Base-by-base conservation (phyloP, 2,113 vertebrate genomes). In the Ptilonorhynchus violaceus region DNA sequence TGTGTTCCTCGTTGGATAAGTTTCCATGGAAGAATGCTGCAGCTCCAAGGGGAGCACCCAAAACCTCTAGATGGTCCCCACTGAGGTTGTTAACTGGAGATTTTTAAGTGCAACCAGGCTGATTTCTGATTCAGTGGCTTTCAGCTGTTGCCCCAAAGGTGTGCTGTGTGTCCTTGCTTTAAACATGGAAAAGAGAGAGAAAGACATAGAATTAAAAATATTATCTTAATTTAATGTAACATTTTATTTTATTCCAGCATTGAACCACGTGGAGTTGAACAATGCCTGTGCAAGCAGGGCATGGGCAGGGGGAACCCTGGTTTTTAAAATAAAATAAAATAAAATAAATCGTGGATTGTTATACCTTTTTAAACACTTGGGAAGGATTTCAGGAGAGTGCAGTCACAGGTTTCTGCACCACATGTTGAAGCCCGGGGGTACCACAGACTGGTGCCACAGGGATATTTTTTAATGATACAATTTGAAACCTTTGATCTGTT, bases 381-480 rank as follows among this genome's bases (percentile, higher is more conserved):
- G 58, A n/a, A 56, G 60, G 23, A 50, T 76, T 93, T 62, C 68
- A 41, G 73, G 49, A 27, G 53, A 11, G 8, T 0, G 5, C 4
- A 72, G 19, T 7, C 2, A 0, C n/a, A 33, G 12, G 41, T 50
- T 82, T 31, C 79, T 62, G 24, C 22, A 6, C 15, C 35, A 33
- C 12, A 1, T 2, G 4, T 14, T 28, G n/a, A 37, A 67, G 47
- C 50, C 39, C 42, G 39, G n/a, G 37, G 13, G 15, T 60, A 56
- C 27, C 39, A n/a, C 7, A 9, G 23, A 24, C 6, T 0, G 0
- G 19, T 30, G 78, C 35, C 25, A 1, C 5, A 27, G n/a, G 25
- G 35, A 15, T 52, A 33, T 33, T 37, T 60, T 85, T 64, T 42
- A 60, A 64, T 11, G 5, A 69, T 22, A 17, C 10, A 5, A 31